Evolutionary conservation across 2,113 vertebrate species (phyloP), one percentile per base, ranked within the genome.

Genomic region (Ochotona curzoniae): DNA sequence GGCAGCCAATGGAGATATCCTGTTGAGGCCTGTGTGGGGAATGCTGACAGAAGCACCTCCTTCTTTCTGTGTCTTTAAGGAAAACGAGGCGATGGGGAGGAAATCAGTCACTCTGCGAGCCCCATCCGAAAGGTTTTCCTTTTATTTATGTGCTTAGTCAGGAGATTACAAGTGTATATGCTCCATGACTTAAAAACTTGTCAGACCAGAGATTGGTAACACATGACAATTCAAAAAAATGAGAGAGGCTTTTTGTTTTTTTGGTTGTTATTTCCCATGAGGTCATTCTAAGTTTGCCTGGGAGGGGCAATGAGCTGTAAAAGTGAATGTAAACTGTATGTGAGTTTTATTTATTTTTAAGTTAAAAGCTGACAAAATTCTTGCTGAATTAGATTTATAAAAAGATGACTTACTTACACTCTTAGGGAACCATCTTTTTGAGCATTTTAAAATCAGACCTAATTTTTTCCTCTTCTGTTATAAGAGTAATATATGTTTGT

Each of bases 1-100:
- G 90, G 75, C 89, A 78, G 91, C 94, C 79, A 92, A 89, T 93
- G 94, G 94, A 14, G 71, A 79, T 89, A 93, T 97, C 97, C 96
- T 96, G 96, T 89, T 51, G 67, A 85, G 91, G 89, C 64, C 44
- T 38, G 44, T 75, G 20, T 69, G 18, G 81, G n/a, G 7, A 79
- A 38, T 11, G 73, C 66, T 32, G 89, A 64, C 88, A 71, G 30
- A 63, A 7, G 21, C 17, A 17, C 71, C 51, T 78, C 30, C n/a
- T 84, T 82, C 88, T 95, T 91, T 86, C 93, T 5, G 2, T 25
- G 69, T 94, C 90, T 89, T 89, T 76, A 91, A 95, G 91, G 82
- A 89, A 89, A 78, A 80, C 0, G 49, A 84, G 64, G 76, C 60
- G 81, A 28, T 89, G 89, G 87, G 81, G 75, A 89, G 80, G 64